phyloP scores from a whole-genome alignment of 2,888 invertebrate genomes.

The Temnothorax unifasciatus region DNA sequence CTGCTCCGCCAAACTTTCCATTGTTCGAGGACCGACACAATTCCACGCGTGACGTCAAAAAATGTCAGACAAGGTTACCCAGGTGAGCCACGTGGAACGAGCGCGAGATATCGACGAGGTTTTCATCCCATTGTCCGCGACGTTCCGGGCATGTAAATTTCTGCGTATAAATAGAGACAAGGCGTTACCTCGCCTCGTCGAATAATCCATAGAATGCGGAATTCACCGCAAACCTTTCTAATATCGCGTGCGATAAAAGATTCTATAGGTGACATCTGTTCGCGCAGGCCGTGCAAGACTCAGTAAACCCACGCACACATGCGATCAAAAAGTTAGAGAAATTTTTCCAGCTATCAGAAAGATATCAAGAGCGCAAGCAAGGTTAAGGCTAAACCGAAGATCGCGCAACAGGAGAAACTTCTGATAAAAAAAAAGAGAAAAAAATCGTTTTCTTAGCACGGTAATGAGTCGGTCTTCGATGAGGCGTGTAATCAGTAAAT shows the following conservation, averaged over 20 bases:
- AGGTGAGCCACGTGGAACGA: slow-evolving; percentile 59
- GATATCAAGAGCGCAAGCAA: background rate
- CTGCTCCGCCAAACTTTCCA: slow-evolving; percentile 13
- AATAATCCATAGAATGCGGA: background rate
- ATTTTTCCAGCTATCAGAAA: background rate
- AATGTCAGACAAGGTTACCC: slow-evolving; percentile 66
- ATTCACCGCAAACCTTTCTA: background rate
- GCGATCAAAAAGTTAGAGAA: background rate
- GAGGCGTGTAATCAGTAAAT: slow-evolving; percentile 18
- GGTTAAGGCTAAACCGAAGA: slow-evolving; percentile 49
- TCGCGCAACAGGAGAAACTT: background rate
- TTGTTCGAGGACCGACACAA: slow-evolving; percentile 27
- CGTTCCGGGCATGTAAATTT: slow-evolving; percentile 45
- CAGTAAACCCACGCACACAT: background rate
- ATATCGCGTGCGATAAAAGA: slow-evolving; percentile 4
- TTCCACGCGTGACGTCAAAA: slow-evolving; percentile 29
- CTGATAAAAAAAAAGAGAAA: background rate
- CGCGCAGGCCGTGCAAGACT: background rate
- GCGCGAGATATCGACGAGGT: slow-evolving; percentile 15
- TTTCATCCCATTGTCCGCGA: background rate
- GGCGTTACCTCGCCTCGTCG: background rate
- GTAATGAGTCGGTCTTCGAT: background rate
- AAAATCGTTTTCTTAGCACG: background rate
- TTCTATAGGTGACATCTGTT: background rate
- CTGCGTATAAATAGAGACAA: slow-evolving; percentile 2